A percentile compares a stretch with the other conserved stretches of the same genome.
phyloP scores from a whole-genome alignment of 2,797 vertebrate genomes.

The Parotocinclus haroldoi region DNA sequence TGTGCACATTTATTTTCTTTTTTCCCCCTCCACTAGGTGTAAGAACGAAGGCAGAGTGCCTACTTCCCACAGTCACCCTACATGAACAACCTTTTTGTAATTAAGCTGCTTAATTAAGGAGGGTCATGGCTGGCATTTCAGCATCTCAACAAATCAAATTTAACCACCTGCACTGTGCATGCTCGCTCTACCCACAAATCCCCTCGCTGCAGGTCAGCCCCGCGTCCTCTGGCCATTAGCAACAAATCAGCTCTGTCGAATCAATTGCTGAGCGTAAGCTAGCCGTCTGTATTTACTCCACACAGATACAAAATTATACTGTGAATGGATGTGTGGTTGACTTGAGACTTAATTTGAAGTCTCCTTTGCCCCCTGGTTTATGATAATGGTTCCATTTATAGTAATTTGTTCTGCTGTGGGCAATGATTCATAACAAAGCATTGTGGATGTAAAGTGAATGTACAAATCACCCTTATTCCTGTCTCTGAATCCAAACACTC shows the following conservation, averaged over 20 bases:
- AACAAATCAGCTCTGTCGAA: conserved; percentile 41
- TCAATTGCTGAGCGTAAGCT: conserved; percentile 43
- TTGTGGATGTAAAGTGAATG: conserved; percentile 61
- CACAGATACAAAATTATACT: conserved; percentile 50
- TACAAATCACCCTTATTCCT: conserved; percentile 31
- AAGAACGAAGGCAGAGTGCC: conserved; percentile 19
- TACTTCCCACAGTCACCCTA: conserved; percentile 9
- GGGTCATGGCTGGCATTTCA: conserved; percentile 43
- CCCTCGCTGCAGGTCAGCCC: conserved; percentile 35
- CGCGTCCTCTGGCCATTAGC: conserved; percentile 36
- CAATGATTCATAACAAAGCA: conserved; percentile 59
- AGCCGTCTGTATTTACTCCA: conserved; percentile 39
- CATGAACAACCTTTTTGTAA: conserved; percentile 52
- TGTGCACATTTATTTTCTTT: not conserved
- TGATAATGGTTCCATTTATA: conserved; percentile 62
- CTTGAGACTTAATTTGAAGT: conserved; percentile 57
- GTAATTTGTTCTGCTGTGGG: conserved; percentile 64
- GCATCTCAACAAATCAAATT: conserved; percentile 56
- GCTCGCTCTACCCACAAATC: conserved; percentile 3
- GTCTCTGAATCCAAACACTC: conserved; percentile 16
- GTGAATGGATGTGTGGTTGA: conserved; percentile 40
- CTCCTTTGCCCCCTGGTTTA: conserved; percentile 58
- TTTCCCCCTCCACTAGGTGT: conserved; percentile 18
- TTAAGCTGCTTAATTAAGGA: conserved; percentile 57
- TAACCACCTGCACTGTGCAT: conserved; percentile 9